Base-by-base conservation (phyloP, 2,888 invertebrate genomes). In the Altica lythri region DNA sequence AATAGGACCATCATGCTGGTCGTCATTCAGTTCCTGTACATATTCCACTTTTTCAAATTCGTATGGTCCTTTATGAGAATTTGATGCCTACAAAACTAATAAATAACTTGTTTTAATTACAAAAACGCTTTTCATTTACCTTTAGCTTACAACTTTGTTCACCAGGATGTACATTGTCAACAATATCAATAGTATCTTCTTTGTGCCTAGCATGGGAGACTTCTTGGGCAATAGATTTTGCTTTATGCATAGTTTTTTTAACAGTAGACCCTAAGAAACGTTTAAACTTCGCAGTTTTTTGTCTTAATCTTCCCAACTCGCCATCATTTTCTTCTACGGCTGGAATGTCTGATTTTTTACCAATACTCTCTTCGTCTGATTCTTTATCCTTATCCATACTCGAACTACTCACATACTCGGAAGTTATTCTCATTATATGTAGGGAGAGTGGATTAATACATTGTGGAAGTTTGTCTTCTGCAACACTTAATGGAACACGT, bases 41-140 rank as follows among this genome's bases (percentile, higher is more conserved):
- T 95, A 90, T 71, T 93, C 86, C 16, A 97, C 81, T 43, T 94
- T 92, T 56, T 86, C 86, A 76, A 98, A 98, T 77, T 99, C 97
- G 72, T 93, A 95, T 0, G 96, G 97, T 0, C 97, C 97, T 73
- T 97, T 97, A 75, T 97, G 95, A 53, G 93, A 93, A 70, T 92
- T 93, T 1, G 95, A 92, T 0, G 96, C 95, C 77, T 74, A 25
- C 1, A 30, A 13, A 17, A 50, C n/a, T 27, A n/a, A 53, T 44
- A 9, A 57, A 29, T 38, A 47, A 19, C 30, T 52, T 42, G 9
- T 27, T 18, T 32, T 16, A 12, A 40, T 30, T 12, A 40, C 12
- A 22, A 9, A 43, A 10, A 27, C 4, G 12, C 3, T 34, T 8
- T n/a, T 43, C 10, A 5, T 14, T 40, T 63, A 74, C 74, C 68